Base-by-base conservation (phyloP, 2,797 vertebrate genomes). In the Macrochelys suwanniensis region DNA sequence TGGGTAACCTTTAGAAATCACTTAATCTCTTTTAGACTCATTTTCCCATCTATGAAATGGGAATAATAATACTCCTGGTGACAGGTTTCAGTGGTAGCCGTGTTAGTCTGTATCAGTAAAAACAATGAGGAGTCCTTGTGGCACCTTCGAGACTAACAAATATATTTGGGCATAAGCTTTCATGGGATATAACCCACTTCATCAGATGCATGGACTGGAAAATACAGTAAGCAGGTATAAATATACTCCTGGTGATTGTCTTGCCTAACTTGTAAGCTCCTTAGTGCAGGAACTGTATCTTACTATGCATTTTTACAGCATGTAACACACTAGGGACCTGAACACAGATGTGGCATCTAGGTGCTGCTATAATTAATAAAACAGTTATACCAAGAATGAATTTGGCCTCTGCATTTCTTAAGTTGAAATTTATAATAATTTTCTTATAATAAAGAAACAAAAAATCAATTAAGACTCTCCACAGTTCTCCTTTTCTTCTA, bases 391-490 rank as follows among this genome's bases (percentile, higher is more conserved):
- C 47, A 65, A 1, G 3, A 31, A 57, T 25, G 89, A 95, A 85
- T n/a, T 3, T 8, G 81, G 49, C 45, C 11, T 33, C n/a, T 37
- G 6, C 47, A 49, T 33, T 84, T 21, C 53, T 78, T 78, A 84
- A 85, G 47, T 5, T 4, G 17, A 71, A 2, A 1, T 16, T 7
- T 26, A 31, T 9, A 53, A n/a, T 68, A 90, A 45, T 87, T 4
- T 31, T 68, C 74, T 84, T 74, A 6, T 26, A 19, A 80, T 16
- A 85, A 47, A 86, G 81, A 10, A 89, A 54, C 79, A 74, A 89
- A 91, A 96, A 91, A 51, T 6, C 33, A 80, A 37, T 50, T 17
- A 68, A 88, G 94, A 87, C 83, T 82, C 28, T 65, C 42, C 85
- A 15, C 9, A 88, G 82, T 59, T n/a, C 5, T 51, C 2, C 23